Evolutionary conservation across 1,140 invertebrate genomes (phyloP).

Genomic region (Diplogasteroides magnus): DNA sequence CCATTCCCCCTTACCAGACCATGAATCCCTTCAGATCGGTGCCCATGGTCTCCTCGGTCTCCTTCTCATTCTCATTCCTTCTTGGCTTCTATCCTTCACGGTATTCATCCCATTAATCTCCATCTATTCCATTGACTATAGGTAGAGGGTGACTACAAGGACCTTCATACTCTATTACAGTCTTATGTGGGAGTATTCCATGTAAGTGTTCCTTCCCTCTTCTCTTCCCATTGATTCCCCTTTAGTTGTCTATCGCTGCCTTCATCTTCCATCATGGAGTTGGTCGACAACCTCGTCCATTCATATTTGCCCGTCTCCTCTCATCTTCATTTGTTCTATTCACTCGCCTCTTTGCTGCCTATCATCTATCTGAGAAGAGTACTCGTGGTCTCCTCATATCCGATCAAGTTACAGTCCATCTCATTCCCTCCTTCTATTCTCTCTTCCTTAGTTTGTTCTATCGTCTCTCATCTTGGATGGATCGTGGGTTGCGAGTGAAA

Average conservation of each 20-base stretch:
- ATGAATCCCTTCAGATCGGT: neutral
- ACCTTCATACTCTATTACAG: slow-evolving; percentile 27
- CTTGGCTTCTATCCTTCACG: neutral
- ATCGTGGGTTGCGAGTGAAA: slow-evolving; percentile 17
- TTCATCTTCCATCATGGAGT: slow-evolving; percentile 24
- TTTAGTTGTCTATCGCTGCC: slow-evolving; percentile 19
- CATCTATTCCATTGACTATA: slow-evolving; percentile 2
- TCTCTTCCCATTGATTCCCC: neutral
- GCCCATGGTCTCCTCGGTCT: neutral
- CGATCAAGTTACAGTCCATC: slow-evolving; percentile 10
- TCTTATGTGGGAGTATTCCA: slow-evolving; percentile 23
- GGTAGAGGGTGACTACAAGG: slow-evolving; percentile 22
- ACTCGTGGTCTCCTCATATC: slow-evolving; percentile 26
- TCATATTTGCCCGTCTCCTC: slow-evolving; percentile 27
- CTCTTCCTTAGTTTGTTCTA: no score
- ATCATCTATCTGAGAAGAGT: slow-evolving; percentile 21
- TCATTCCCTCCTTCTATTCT: no score
- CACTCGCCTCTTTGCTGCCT: slow-evolving; percentile 30
- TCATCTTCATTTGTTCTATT: slow-evolving; percentile 28
- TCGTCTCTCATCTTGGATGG: slow-evolving; percentile 22
- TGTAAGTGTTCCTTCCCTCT: slow-evolving; percentile 4
- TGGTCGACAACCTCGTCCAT: slow-evolving; percentile 12
- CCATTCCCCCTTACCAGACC: no score
- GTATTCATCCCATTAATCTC: neutral
- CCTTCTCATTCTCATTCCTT: neutral